A percentile compares a stretch with the other conserved stretches of the same genome.
Conservation (phyloP, 1,140 invertebrate species). For the Drosophila littoralis region DNA sequence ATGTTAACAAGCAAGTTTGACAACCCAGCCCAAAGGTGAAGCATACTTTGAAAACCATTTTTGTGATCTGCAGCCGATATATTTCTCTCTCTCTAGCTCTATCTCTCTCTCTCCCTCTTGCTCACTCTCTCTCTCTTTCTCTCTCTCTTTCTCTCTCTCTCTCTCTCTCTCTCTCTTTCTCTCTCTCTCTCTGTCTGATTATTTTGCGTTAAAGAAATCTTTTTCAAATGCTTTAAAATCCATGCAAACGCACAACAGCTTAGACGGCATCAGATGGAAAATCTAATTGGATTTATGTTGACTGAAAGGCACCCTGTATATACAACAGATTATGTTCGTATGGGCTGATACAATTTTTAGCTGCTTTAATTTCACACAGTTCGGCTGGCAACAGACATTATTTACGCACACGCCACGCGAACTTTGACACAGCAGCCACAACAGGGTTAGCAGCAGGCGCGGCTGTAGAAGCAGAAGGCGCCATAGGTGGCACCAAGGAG, state of each 20-base stretch:
- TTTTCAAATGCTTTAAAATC: not conserved
- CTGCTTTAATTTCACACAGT: constrained; percentile 65
- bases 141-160: not conserved
- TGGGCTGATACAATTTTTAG: constrained; percentile 52
- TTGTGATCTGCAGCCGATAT: no score
- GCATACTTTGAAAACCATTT: no score
- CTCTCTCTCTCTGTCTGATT: not conserved
- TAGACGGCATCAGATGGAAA: constrained; percentile 4
- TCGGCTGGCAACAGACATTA: constrained; percentile 61
- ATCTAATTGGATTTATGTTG: constrained; percentile 17
- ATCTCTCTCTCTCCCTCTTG: no score
- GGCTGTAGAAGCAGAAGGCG: not conserved
- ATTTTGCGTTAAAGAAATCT: no score
- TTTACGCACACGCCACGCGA: constrained; percentile 51
- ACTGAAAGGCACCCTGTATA: constrained; percentile 27
- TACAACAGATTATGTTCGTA: constrained; percentile 24
- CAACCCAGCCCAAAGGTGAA: no score
- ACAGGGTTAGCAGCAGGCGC: not conserved
- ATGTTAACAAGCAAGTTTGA: no score
- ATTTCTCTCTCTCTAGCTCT: no score
- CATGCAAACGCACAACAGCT: not conserved
- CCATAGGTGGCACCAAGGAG: constrained; percentile 18
- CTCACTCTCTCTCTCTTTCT: no score
- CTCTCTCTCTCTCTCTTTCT: not conserved
- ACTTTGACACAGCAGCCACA: constrained; percentile 58